Evolutionary conservation across 2,113 vertebrate genomes (phyloP).

Genomic region (Daphoenositta chrysoptera): DNA sequence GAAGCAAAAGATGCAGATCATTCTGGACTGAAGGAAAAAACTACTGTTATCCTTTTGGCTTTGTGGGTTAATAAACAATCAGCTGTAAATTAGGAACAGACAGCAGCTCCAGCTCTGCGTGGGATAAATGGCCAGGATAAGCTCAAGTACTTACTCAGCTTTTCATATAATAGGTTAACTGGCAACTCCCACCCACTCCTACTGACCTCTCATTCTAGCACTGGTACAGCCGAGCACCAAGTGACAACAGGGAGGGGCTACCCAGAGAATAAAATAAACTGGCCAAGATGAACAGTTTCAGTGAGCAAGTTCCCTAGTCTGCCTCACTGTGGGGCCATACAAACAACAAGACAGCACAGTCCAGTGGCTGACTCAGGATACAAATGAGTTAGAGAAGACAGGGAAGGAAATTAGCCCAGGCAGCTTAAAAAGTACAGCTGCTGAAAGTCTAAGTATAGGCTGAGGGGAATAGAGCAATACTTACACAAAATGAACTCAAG

Average conservation of each 20-base stretch:
- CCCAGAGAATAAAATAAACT: not conserved
- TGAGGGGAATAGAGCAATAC: not conserved
- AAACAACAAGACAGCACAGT: not conserved
- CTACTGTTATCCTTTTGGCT: not conserved
- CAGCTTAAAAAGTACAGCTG: not conserved
- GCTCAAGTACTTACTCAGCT: constrained; percentile 4
- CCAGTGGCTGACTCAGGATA: not conserved
- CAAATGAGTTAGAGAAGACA: not conserved
- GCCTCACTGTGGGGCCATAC: not conserved
- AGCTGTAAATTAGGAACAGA: not conserved
- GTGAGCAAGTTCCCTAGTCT: not conserved
- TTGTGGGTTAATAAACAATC: not conserved
- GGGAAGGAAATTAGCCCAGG: not conserved
- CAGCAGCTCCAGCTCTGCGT: not conserved
- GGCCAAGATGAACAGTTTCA: not conserved
- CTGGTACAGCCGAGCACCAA: not conserved
- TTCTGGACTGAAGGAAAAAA: not conserved
- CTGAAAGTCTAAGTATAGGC: not conserved
- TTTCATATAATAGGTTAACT: not conserved
- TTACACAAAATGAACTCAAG: not conserved
- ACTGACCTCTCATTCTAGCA: not conserved
- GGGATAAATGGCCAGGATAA: not conserved
- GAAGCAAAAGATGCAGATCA: not conserved
- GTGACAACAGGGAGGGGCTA: not conserved
- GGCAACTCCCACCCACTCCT: not conserved